Percentiles rank a stretch among this genome's conserved stretches.
phyloP scores from a whole-genome alignment of 2,113 vertebrate species.

The Nipponia nippon region DNA sequence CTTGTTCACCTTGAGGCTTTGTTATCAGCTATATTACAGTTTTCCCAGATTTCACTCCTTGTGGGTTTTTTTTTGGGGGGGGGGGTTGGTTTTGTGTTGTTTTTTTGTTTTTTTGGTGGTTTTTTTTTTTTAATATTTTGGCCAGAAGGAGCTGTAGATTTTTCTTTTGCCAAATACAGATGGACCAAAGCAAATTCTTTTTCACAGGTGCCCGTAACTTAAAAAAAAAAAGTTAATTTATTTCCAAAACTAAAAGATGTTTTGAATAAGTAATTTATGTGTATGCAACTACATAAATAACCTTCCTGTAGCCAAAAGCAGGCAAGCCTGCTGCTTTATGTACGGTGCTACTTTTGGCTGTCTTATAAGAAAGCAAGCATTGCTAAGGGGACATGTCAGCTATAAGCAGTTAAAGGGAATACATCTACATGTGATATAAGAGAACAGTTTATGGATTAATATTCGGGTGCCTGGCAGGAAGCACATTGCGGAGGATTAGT shows the following conservation, averaged over 20 bases:
- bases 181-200: not conserved
- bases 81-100: not conserved
- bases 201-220: not conserved
- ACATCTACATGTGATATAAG: not conserved
- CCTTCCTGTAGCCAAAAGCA: not conserved
- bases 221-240: not conserved
- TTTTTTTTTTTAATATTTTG: not conserved
- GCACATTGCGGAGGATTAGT: not conserved
- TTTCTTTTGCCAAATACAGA: not conserved
- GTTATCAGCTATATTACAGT: not conserved
- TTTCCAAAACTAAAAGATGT: not conserved
- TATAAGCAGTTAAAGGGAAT: not conserved
- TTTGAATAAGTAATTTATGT: not conserved
- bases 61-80: not conserved
- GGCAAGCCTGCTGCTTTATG: not conserved
- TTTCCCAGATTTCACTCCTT: not conserved
- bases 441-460: not conserved
- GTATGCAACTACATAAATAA: not conserved
- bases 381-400: not conserved
- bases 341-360: not conserved
- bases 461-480: slow-evolving; percentile 5
- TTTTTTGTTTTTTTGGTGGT: not conserved
- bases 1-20: not conserved
- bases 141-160: not conserved
- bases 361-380: not conserved